Percentiles rank a stretch among this genome's conserved stretches.
Evolutionary conservation across 53 echinoderm and acorn worm species (phyloP).

Genomic region (Pentamera pediparva): DNA sequence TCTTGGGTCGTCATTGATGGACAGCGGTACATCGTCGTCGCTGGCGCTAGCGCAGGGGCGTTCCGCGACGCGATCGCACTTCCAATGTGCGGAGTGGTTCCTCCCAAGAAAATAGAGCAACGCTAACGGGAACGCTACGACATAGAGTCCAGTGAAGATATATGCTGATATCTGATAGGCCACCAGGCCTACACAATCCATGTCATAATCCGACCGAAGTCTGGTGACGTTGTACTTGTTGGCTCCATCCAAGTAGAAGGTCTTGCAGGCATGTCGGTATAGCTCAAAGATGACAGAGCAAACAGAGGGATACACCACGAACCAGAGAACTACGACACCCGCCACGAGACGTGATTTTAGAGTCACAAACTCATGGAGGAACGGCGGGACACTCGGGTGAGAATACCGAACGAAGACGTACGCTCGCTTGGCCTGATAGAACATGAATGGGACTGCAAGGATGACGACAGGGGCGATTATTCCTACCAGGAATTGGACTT

Average conservation of each 20-base stretch:
- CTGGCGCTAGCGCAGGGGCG: neutral
- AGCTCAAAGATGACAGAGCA: conserved; percentile 40
- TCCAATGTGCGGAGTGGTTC: neutral
- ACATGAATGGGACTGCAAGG: neutral
- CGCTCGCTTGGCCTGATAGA: neutral
- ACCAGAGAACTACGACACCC: conserved; percentile 35
- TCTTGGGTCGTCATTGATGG: neutral
- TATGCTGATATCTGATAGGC: conserved; percentile 37
- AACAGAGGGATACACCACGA: conserved; percentile 43
- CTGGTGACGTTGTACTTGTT: neutral
- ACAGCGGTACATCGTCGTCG: neutral
- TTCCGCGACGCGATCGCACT: neutral
- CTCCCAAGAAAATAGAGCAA: conserved; percentile 35
- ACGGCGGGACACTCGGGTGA: neutral
- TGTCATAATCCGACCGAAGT: conserved; percentile 50
- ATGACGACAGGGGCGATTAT: neutral
- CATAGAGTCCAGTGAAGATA: conserved; percentile 26
- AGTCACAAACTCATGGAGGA: neutral
- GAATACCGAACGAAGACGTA: neutral
- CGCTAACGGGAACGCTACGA: conserved; percentile 44
- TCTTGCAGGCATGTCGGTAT: conserved; percentile 40
- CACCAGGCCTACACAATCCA: conserved; percentile 24
- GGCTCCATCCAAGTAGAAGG: conserved; percentile 34
- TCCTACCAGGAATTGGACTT: conserved; percentile 5
- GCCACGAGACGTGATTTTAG: neutral